Conservation (phyloP, 2,797 vertebrate genomes). For the Clamator glandarius region DNA sequence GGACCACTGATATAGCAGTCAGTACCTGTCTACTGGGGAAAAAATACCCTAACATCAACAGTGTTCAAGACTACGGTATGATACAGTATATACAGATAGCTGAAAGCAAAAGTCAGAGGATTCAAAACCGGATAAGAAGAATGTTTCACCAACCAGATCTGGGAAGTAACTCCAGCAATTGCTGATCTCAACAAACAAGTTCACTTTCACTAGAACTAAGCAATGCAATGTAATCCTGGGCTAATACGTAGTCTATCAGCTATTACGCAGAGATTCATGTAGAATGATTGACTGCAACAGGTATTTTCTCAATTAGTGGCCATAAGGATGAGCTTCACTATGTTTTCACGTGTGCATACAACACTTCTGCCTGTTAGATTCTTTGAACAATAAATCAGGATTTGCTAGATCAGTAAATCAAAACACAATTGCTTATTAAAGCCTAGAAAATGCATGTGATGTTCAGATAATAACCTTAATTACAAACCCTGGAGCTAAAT, state of each 20-base stretch:
- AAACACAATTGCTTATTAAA: conserved; percentile 64
- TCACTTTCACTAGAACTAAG: conserved; percentile 67
- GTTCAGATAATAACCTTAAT: conserved; percentile 96
- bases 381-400: conserved; percentile 60
- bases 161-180: conserved; percentile 63
- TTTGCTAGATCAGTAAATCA: conserved; percentile 51
- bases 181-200: conserved; percentile 74
- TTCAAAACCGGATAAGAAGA: conserved; percentile 55
- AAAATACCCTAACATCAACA: conserved; percentile 72
- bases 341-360: conserved; percentile 64
- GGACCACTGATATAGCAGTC: conserved; percentile 55
- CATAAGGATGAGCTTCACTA: conserved; percentile 66
- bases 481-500: conserved; percentile 88
- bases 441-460: conserved; percentile 39
- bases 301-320: conserved; percentile 66
- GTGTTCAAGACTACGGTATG: conserved; percentile 79
- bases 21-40: conserved; percentile 65
- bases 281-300: conserved; percentile 59
- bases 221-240: conserved; percentile 32
- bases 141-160: conserved; percentile 75
- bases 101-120: conserved; percentile 71
- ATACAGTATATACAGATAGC: conserved; percentile 79
- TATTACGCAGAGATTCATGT: conserved; percentile 37
- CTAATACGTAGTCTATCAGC: conserved; percentile 54
- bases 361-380: conserved; percentile 52